Conservation (phyloP, 2,113 vertebrate species). For the Thalassoma bifasciatum region DNA sequence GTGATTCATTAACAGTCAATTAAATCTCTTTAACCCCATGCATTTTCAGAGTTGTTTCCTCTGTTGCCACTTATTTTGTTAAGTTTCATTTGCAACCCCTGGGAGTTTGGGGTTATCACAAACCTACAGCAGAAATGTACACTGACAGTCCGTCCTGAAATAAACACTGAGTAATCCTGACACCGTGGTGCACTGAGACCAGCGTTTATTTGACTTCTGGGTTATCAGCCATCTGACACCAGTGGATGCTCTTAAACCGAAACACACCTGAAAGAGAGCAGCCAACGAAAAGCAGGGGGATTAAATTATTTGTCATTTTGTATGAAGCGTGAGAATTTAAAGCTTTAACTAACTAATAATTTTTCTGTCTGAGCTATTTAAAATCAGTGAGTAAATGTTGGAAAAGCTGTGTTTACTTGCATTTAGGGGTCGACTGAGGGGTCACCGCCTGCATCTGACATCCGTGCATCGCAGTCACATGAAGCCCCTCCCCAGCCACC, state of each 20-base stretch:
- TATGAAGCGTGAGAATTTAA: slow-evolving; percentile 1
- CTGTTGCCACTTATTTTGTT: neutral
- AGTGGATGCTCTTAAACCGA: slow-evolving; percentile 3
- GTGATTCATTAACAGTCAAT: too few species aligned
- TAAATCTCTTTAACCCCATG: neutral
- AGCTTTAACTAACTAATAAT: slow-evolving; percentile 32
- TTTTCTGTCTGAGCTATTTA: slow-evolving; percentile 37
- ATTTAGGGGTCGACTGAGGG: slow-evolving; percentile 51
- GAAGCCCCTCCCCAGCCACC: slow-evolving; percentile 9
- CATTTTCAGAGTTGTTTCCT: too few species aligned
- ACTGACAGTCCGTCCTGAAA: slow-evolving; percentile 2
- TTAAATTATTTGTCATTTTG: neutral
- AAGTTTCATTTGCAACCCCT: neutral
- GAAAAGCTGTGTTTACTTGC: slow-evolving; percentile 21
- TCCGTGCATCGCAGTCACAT: slow-evolving; percentile 41
- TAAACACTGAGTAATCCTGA: slow-evolving; percentile 5
- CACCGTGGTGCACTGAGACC: slow-evolving; percentile 17
- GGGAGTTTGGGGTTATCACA: neutral
- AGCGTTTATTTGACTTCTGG: slow-evolving; percentile 16
- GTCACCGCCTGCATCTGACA: slow-evolving; percentile 35
- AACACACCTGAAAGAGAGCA: slow-evolving; percentile 4
- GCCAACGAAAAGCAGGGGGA: slow-evolving; percentile 1
- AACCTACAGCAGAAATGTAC: neutral
- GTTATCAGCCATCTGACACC: slow-evolving; percentile 33
- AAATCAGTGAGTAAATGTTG: slow-evolving; percentile 10